These are phyloP conservation scores for Syngnathus scovelli DNA, from an alignment of 2,113 vertebrate species.

Conservation along the genomic window DNA sequence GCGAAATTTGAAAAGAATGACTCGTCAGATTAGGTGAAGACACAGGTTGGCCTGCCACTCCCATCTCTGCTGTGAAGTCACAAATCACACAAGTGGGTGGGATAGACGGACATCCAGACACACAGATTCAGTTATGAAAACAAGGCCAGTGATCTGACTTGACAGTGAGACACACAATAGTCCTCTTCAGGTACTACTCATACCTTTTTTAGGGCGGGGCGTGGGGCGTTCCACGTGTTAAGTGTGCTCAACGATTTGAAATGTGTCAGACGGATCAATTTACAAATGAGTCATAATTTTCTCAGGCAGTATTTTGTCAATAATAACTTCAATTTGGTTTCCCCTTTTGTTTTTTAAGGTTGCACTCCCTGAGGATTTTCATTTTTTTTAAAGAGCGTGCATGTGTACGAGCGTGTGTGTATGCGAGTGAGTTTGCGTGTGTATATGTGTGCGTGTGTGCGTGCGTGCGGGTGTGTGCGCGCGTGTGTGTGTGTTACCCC, in stretches of 20 bases:
- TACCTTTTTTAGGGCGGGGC: too few relatives aligned
- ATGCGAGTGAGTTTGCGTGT: conserved; percentile 30
- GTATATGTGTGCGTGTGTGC: conserved; percentile 35
- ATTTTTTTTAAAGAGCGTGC: conserved; percentile 4
- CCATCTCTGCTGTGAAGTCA: background rate
- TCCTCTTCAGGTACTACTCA: too few relatives aligned
- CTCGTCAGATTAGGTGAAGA: background rate
- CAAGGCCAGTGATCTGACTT: too few relatives aligned
- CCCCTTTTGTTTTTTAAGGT: conserved; percentile 21
- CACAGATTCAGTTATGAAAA: too few relatives aligned
- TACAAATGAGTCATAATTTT: too few relatives aligned
- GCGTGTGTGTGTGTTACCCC: conserved; percentile 51
- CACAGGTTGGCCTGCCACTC: background rate
- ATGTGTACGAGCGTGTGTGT: conserved; percentile 35
- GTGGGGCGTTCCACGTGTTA: too few relatives aligned
- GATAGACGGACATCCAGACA: too few relatives aligned
- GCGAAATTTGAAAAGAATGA: background rate
- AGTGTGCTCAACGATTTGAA: too few relatives aligned
- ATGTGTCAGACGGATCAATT: too few relatives aligned
- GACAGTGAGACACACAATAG: too few relatives aligned
- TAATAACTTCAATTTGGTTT: background rate
- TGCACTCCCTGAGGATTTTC: conserved; percentile 33
- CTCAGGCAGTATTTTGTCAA: background rate
- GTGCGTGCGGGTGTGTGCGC: conserved; percentile 34
- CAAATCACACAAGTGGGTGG: too few relatives aligned